Evolutionary conservation across 2,888 invertebrate genomes (phyloP).

Genomic region (Patella pellucida): DNA sequence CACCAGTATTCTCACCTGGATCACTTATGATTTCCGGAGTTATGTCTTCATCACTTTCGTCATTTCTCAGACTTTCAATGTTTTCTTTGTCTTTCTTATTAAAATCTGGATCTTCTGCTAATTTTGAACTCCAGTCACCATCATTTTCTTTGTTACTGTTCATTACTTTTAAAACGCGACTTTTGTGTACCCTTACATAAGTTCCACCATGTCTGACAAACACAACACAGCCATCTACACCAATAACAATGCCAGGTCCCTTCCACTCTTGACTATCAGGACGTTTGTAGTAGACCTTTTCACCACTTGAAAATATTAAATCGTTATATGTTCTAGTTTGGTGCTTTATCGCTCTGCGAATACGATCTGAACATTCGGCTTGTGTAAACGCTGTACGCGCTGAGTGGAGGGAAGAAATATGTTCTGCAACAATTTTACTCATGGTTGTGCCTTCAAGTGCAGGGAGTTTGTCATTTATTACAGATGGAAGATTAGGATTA

Average conservation of each 20-base stretch:
- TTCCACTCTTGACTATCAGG: slow-evolving; percentile 20
- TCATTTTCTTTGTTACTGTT: too few species aligned
- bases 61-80: too few species aligned
- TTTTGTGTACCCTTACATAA: slow-evolving; percentile 18
- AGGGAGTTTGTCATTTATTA: slow-evolving; percentile 22
- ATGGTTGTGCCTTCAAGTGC: slow-evolving; percentile 25
- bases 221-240: slow-evolving; percentile 16
- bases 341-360: slow-evolving; percentile 14
- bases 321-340: not conserved
- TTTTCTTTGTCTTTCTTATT: too few species aligned
- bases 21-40: too few species aligned
- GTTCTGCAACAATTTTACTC: slow-evolving; percentile 18
- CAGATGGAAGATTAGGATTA: slow-evolving; percentile 28
- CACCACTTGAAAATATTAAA: slow-evolving; percentile 5
- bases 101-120: too few species aligned
- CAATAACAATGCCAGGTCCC: slow-evolving; percentile 19
- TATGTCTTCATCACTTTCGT: too few species aligned
- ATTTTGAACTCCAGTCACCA: too few species aligned
- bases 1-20: too few species aligned
- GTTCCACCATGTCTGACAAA: slow-evolving; percentile 25
- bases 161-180: too few species aligned
- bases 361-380: slow-evolving; percentile 17
- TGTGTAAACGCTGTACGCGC: slow-evolving; percentile 14
- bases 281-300: slow-evolving; percentile 25
- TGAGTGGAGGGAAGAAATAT: slow-evolving; percentile 8